Percentiles rank a stretch among this genome's conserved stretches.
Conservation (phyloP, 2,113 vertebrate genomes). For the Coregonus clupeaformis region DNA sequence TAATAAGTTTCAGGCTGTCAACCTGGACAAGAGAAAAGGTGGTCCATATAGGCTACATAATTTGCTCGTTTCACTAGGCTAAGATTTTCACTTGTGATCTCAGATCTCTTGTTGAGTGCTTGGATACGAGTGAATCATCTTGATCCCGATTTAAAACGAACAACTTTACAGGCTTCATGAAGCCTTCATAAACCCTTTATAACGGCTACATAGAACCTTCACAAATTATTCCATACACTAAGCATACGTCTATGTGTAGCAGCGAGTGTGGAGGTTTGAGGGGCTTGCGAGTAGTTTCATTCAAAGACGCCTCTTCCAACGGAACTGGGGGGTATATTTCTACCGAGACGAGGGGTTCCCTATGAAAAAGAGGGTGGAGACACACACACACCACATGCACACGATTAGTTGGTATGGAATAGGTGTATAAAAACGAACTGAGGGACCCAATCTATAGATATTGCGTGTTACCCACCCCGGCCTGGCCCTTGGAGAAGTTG, state of each 20-base stretch:
- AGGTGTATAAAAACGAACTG: background rate
- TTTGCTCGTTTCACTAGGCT: no score
- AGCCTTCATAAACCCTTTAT: background rate
- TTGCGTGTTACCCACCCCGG: slow-evolving; percentile 74
- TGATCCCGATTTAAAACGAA: no score
- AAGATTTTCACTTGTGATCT: no score
- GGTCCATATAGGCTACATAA: no score
- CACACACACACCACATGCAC: slow-evolving; percentile 23
- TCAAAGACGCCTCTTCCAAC: slow-evolving; percentile 79
- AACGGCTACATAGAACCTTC: background rate
- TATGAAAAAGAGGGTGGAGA: slow-evolving; percentile 47
- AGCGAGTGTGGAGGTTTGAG: slow-evolving; percentile 9
- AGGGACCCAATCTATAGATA: background rate
- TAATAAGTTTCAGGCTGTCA: no score
- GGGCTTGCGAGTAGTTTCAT: slow-evolving; percentile 61
- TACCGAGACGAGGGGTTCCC: slow-evolving; percentile 81
- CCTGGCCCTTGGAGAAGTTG: slow-evolving; percentile 88
- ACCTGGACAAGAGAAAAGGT: no score
- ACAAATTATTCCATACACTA: slow-evolving; percentile 16
- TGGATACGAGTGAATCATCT: no score
- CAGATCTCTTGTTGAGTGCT: no score
- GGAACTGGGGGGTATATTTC: slow-evolving; percentile 78
- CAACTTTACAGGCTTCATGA: no score
- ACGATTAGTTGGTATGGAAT: background rate
- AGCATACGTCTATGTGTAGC: slow-evolving; percentile 68